Evolutionary conservation across 2,113 vertebrate species (phyloP).

Genomic region (Smithornis capensis): DNA sequence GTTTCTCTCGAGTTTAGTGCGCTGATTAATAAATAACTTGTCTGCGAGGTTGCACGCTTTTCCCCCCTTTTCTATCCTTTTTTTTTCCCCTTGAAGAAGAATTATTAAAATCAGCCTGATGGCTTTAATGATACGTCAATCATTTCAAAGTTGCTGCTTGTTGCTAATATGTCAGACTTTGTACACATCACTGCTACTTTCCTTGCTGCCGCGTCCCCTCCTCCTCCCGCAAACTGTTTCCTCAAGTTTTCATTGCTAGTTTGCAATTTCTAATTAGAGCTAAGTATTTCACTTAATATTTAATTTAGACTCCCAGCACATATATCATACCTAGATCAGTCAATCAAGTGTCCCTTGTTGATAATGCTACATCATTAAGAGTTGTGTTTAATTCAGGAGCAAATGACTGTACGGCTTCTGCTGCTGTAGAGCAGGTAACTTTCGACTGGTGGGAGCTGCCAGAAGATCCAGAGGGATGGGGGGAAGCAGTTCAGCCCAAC

Average conservation of each 20-base stretch:
- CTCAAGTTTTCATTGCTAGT: slow-evolving; percentile 51
- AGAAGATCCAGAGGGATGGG: background rate
- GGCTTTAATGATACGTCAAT: slow-evolving; percentile 57
- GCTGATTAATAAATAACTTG: slow-evolving; percentile 36
- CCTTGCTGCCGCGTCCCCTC: background rate
- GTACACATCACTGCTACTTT: slow-evolving; percentile 28
- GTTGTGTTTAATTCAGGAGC: slow-evolving; percentile 61
- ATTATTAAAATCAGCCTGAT: slow-evolving; percentile 53
- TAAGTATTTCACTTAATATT: slow-evolving; percentile 66
- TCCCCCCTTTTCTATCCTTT: background rate
- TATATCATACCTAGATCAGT: slow-evolving; percentile 67
- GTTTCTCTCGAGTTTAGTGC: background rate
- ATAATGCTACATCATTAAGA: slow-evolving; percentile 62
- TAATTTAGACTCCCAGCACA: slow-evolving; percentile 64
- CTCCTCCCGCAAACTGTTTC: slow-evolving; percentile 20
- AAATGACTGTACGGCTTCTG: background rate
- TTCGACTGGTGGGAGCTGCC: background rate
- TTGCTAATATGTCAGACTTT: slow-evolving; percentile 42
- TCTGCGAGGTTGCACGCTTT: background rate
- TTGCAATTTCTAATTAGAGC: slow-evolving; percentile 59
- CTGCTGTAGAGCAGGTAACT: slow-evolving; percentile 27
- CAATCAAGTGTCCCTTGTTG: slow-evolving; percentile 69
- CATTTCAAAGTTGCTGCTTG: slow-evolving; percentile 49
- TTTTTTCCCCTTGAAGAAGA: background rate
- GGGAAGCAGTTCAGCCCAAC: background rate